phyloP scores from a whole-genome alignment of 2,113 vertebrate genomes.

The Anguilla rostrata region DNA sequence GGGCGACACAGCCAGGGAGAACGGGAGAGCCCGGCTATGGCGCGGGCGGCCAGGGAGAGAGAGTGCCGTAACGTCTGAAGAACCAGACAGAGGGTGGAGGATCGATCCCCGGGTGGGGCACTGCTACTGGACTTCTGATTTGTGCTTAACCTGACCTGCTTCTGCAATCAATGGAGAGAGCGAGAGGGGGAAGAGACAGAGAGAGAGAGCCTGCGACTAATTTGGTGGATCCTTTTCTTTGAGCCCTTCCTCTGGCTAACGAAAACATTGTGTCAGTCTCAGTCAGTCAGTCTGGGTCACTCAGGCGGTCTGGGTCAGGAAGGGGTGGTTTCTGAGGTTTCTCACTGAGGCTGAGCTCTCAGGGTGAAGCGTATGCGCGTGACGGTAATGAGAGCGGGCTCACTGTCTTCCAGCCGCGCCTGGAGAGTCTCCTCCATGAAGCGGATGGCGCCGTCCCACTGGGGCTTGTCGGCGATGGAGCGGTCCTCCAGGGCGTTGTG shows the following conservation, averaged over 20 bases:
- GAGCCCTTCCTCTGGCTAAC: too few species aligned
- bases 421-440: slow-evolving; percentile 97
- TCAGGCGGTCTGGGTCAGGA: too few species aligned
- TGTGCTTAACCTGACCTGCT: background rate
- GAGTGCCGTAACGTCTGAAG: background rate
- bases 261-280: too few species aligned
- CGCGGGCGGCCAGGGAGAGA: background rate
- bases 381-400: slow-evolving; percentile 45
- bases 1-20: background rate
- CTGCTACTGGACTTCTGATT: background rate
- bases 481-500: slow-evolving; percentile 97
- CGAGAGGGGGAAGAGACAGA: too few species aligned
- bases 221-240: too few species aligned
- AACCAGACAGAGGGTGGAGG: background rate
- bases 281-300: too few species aligned
- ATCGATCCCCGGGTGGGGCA: background rate
- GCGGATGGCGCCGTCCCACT: slow-evolving; percentile 97
- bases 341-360: background rate
- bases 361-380: too few species aligned
- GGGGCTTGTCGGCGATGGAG: slow-evolving; percentile 95
- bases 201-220: too few species aligned
- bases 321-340: too few species aligned
- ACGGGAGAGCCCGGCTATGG: background rate
- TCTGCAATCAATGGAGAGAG: background rate
- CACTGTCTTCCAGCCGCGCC: slow-evolving; percentile 93